phyloP scores from a whole-genome alignment of 2,113 vertebrate genomes.

The Dasyprocta punctata region DNA sequence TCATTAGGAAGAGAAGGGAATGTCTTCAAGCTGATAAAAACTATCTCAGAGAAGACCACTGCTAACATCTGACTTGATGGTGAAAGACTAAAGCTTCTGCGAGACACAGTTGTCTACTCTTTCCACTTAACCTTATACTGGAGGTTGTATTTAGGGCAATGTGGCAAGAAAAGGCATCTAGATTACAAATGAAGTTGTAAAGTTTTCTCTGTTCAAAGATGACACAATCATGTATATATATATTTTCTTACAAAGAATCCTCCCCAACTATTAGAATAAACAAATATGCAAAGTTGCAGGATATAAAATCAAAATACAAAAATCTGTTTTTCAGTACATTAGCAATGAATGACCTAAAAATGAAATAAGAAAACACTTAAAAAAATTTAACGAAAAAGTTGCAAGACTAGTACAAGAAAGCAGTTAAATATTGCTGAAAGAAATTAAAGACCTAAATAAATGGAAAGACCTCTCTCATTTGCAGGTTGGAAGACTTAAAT shows the following conservation, averaged over 20 bases:
- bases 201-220: neutral
- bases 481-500: neutral
- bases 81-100: neutral
- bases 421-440: neutral
- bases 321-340: neutral
- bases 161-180: constrained; percentile 26
- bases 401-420: neutral
- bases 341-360: neutral
- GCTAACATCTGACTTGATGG: neutral
- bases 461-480: neutral
- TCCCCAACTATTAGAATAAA: neutral
- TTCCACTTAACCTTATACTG: neutral
- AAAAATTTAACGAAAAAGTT: constrained; percentile 5
- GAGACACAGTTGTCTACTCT: neutral
- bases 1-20: neutral
- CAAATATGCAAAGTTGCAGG: neutral
- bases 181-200: neutral
- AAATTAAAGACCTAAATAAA: constrained; percentile 27
- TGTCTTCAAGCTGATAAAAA: neutral
- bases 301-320: neutral
- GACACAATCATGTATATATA: neutral
- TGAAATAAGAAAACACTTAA: constrained; percentile 23
- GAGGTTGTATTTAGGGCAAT: neutral
- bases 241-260: neutral
- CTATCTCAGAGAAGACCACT: neutral